Evolutionary conservation across 1,140 invertebrate genomes (phyloP).

Genomic region (Cydia strobilella): DNA sequence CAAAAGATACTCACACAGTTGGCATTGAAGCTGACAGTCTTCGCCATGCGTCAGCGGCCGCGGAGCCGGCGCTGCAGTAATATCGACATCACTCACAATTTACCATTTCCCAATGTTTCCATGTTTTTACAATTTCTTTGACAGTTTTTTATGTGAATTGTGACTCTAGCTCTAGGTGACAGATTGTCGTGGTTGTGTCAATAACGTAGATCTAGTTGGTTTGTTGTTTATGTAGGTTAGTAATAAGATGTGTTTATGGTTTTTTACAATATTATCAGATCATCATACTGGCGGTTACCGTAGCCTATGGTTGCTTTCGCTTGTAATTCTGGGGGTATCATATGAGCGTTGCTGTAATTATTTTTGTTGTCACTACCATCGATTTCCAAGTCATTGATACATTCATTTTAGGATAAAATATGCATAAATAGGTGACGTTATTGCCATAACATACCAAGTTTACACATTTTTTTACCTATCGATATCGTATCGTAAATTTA

Average conservation of each 20-base stretch:
- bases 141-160: neutral
- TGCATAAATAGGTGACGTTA: no score
- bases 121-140: slow-evolving; percentile 1
- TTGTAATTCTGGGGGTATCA: no score
- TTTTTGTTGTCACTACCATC: no score
- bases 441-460: no score
- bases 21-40: slow-evolving; percentile 64
- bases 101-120: neutral
- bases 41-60: slow-evolving; percentile 57
- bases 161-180: neutral
- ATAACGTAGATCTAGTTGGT: neutral
- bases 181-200: neutral
- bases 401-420: no score
- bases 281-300: no score
- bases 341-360: no score
- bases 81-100: slow-evolving; percentile 1
- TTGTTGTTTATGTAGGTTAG: neutral
- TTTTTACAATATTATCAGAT: no score
- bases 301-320: no score
- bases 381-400: no score
- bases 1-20: slow-evolving; percentile 55
- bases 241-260: neutral
- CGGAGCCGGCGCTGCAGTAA: neutral
- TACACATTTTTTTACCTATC: no score
- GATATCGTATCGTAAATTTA: no score